Base-by-base conservation (phyloP, 2,113 vertebrate species). In the Lota lota region DNA sequence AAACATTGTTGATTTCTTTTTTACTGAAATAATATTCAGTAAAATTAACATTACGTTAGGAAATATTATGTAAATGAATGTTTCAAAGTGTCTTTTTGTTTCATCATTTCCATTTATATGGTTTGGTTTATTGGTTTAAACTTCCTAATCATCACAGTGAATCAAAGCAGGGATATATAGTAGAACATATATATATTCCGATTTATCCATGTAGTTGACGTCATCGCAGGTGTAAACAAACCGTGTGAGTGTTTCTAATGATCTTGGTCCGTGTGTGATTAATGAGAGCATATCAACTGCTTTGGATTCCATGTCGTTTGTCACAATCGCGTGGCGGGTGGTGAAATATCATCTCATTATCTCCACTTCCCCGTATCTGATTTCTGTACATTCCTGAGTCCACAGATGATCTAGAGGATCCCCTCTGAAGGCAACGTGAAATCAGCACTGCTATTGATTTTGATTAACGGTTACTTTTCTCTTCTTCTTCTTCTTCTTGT, bases 271-370 rank as follows among this genome's bases (percentile, higher is more conserved):
- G 17, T 14, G 5, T 47, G 67, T 91, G 89, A 93, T 90, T 88
- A 86, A 92, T 91, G 83, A 84, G 74, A 69, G 73, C 67, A 66
- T 87, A 88, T 89, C 88, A 71, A 73, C 80, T 64, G 68, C 84
- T 88, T 87, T 84, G 75, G 79, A 87, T 87, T 88, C 74, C 75
- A 79, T 76, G 77, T 77, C 70, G 83, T 86, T 75, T 74, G 68
- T 59, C 61, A 77, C 78, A 72, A 70, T 65, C 58, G 60, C 82
- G 67, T 73, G 60, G 22, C 75, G 86, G 83, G 83, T 78, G 71
- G 71, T 89, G 86, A 90, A 89, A 85, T 84, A 87, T 87, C 79
- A 82, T 86, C 87, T 82, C 54, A 85, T 88, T 88, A 77, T 75
- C 69, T 81, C 19, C 77, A 58, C 87, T 88, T 86, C 79, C 76